Evolutionary conservation across 2,797 vertebrate species (phyloP), one percentile per base, ranked within the genome.

Genomic region (Protonibea diacanthus): DNA sequence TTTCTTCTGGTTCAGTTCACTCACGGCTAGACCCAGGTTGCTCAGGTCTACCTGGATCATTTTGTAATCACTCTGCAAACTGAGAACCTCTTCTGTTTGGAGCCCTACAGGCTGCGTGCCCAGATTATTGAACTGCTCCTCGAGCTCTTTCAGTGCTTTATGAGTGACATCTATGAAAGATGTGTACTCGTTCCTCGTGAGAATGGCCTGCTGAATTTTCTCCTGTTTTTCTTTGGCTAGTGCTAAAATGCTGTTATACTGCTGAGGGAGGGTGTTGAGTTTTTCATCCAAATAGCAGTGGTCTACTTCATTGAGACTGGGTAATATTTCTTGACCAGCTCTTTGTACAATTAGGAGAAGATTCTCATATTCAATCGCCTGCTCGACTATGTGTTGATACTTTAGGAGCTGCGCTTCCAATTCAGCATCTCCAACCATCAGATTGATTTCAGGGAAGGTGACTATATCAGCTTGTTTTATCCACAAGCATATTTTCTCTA

Each of bases 401-500:
- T 97, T 98, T 33, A 94, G 87, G 23, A 98, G 82, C 66, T 98
- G 97, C 0, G 86, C 85, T 7, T 96, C 94, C n/a, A 99, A 89
- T 63, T 98, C 97, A 15, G 91, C 61, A 17, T 94, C 92, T 58
- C 92, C 92, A 10, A 96, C 96, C 96, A 98, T 98, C 25, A 99
- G 94, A 88, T 96, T 99, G 83, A 99, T 96, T 89, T 99, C 96
- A 17, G 98, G 97, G 84, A 99, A 99, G 0, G 97, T 99, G 65
- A 97, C 80, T 5, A 97, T 97, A 82, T 99, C 98, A 15, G 97
- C 96, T 85, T 99, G 97, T 75, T 98, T 98, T 48, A 99, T 83
- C 98, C 98, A 99, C 65, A 96, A 96, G 53, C 96, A 97, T n/a
- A 96, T 96, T 91, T 97, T 98, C 88, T 99, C 97, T 40, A 99